These are phyloP conservation scores for Lysiphlebus fabarum DNA, from an alignment of 1,140 invertebrate species.

Conservation along the genomic window DNA sequence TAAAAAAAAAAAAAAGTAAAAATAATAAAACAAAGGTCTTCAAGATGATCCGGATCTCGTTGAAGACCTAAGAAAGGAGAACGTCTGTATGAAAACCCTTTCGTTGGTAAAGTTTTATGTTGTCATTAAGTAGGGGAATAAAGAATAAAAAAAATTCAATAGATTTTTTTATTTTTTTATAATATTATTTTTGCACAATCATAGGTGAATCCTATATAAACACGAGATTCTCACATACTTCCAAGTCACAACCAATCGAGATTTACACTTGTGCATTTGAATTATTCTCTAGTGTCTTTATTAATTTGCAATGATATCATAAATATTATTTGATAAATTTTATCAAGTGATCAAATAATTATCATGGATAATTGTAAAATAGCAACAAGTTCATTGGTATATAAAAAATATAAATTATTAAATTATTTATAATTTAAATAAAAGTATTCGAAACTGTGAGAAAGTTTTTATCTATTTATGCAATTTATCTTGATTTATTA, in stretches of 20 bases:
- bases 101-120: background rate
- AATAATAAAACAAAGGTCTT: conserved; percentile 1
- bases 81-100: conserved; percentile 6
- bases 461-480: no score
- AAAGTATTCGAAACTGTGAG: no score
- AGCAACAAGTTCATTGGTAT: conserved; percentile 16
- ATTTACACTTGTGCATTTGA: background rate
- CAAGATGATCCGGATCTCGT: conserved; percentile 7
- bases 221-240: conserved; percentile 3
- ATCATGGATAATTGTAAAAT: conserved; percentile 12
- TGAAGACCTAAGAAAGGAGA: conserved; percentile 13
- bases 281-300: no score
- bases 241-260: conserved; percentile 5
- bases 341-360: conserved; percentile 1
- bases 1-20: no score
- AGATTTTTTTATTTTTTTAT: background rate
- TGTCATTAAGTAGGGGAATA: background rate
- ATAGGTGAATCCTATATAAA: conserved; percentile 20
- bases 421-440: background rate
- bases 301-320: no score
- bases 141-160: no score
- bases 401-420: conserved; percentile 4
- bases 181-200: background rate
- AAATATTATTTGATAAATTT: background rate
- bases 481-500: no score